phyloP scores from a whole-genome alignment of 2,797 vertebrate species.

The Microhierax caerulescens region DNA sequence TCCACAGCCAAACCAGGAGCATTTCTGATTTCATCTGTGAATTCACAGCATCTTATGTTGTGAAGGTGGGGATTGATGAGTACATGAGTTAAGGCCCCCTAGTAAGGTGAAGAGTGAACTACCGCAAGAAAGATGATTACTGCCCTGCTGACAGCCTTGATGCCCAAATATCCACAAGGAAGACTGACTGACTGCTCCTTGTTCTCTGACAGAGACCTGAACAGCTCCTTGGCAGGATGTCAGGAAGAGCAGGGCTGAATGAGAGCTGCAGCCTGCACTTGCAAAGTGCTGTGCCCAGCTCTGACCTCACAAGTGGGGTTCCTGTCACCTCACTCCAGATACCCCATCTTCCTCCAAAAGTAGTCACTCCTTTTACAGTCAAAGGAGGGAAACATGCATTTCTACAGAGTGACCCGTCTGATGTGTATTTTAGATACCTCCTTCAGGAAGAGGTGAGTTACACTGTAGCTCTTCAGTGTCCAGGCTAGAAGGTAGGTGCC shows the following conservation, averaged over 20 bases:
- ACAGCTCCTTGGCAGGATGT: not conserved
- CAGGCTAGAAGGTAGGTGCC: not conserved
- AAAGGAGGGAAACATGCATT: not conserved
- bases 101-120: not conserved
- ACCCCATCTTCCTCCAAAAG: not conserved
- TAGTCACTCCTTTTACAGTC: not conserved
- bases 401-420: not conserved
- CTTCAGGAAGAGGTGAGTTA: not conserved
- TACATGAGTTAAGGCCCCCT: not conserved
- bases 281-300: not conserved
- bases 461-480: not conserved
- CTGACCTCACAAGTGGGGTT: not conserved
- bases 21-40: not conserved
- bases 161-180: not conserved
- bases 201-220: not conserved
- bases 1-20: not conserved
- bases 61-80: not conserved
- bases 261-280: not conserved
- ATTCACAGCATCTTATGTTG: not conserved
- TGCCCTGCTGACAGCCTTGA: not conserved
- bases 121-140: not conserved
- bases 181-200: not conserved
- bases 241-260: not conserved
- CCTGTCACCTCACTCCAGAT: not conserved
- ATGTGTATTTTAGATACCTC: not conserved